phyloP scores from a whole-genome alignment of 2,888 invertebrate genomes.

The Ryuthela nishihirai region DNA sequence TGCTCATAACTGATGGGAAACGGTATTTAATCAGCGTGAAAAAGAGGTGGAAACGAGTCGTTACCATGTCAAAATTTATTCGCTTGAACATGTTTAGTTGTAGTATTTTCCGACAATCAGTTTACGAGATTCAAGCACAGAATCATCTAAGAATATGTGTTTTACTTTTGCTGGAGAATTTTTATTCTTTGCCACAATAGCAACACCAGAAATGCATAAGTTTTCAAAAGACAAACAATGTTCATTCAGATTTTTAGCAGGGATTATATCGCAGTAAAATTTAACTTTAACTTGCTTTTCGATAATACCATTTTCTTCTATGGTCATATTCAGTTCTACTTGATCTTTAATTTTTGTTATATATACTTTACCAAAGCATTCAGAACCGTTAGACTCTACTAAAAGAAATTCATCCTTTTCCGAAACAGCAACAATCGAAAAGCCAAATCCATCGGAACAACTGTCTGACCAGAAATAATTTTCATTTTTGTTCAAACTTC shows the following conservation, averaged over 20 bases:
- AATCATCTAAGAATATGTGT: conserved; percentile 12
- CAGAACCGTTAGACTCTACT: background rate
- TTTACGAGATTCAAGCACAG: conserved; percentile 10
- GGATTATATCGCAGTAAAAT: conserved; percentile 14
- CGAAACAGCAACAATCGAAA: conserved; percentile 65
- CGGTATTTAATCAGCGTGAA: too few relatives aligned
- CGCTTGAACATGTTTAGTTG: too few relatives aligned
- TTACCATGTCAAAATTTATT: too few relatives aligned
- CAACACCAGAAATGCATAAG: conserved; percentile 4
- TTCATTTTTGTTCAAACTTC: conserved; percentile 62
- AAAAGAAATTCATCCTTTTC: conserved; percentile 62
- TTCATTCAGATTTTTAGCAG: background rate
- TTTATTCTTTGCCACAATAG: background rate
- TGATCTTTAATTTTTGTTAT: background rate
- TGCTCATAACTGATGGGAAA: too few relatives aligned
- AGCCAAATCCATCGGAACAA: conserved; percentile 66
- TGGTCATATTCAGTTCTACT: background rate
- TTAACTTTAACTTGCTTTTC: conserved; percentile 9
- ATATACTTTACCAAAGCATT: conserved; percentile 7
- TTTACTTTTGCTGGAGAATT: conserved; percentile 1
- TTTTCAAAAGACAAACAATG: conserved; percentile 14
- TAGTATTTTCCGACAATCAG: too few relatives aligned
- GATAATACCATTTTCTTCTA: conserved; percentile 5
- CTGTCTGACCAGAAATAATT: conserved; percentile 78
- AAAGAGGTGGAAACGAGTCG: too few relatives aligned